phyloP scores from a whole-genome alignment of 2,113 vertebrate species.

The Nothobranchius furzeri region DNA sequence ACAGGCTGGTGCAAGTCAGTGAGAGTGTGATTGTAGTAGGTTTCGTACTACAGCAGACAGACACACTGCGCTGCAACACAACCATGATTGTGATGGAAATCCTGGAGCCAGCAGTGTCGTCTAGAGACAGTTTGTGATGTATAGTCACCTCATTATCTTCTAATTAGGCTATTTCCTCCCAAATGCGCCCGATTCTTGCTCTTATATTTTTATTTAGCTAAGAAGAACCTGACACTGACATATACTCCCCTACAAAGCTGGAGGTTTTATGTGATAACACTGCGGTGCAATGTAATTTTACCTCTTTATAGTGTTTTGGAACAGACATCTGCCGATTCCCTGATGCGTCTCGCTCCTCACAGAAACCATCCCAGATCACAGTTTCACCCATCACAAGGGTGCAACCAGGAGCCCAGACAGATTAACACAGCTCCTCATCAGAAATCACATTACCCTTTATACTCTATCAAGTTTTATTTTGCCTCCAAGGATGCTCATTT shows the following conservation, averaged over 20 bases:
- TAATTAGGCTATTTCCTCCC: slow-evolving; percentile 1
- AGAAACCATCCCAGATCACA: slow-evolving; percentile 8
- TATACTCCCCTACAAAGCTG: not conserved
- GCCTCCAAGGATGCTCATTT: slow-evolving; percentile 49
- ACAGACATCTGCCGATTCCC: not conserved
- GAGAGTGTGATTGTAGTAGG: slow-evolving; percentile 5
- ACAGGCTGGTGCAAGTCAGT: slow-evolving; percentile 2
- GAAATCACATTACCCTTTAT: slow-evolving; percentile 56
- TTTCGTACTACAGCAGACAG: not conserved
- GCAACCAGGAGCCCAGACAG: slow-evolving; percentile 31
- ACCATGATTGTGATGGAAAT: not conserved
- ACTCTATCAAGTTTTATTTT: slow-evolving; percentile 60
- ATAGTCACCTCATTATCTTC: not conserved
- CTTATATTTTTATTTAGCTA: slow-evolving; percentile 1
- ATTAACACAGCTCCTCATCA: slow-evolving; percentile 43
- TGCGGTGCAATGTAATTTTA: not conserved
- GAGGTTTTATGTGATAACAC: not conserved
- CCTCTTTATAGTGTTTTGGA: not conserved
- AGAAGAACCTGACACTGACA: not conserved
- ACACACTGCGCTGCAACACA: slow-evolving; percentile 9
- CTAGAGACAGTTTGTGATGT: slow-evolving; percentile 1
- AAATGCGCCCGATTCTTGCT: not conserved
- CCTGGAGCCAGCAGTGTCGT: not conserved
- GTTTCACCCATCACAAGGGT: slow-evolving; percentile 9
- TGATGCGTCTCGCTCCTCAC: not conserved